phyloP scores from a whole-genome alignment of 92 coral and sea anemone species.

The Plumapathes pennacea region DNA sequence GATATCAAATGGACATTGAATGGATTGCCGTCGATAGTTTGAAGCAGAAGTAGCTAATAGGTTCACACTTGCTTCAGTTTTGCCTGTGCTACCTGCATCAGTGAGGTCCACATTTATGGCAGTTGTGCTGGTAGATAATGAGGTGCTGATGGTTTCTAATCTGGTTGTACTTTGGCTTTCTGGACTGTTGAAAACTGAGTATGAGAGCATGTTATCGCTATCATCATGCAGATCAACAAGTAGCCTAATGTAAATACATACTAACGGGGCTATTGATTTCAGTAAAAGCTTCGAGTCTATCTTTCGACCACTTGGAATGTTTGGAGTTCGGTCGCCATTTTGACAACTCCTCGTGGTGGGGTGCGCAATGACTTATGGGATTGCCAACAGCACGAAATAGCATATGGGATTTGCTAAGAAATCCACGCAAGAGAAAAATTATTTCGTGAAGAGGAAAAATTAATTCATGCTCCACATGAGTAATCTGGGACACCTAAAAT shows the following conservation, averaged over 20 bases:
- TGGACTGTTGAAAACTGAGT: slow-evolving; percentile 27
- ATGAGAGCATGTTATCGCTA: slow-evolving; percentile 14
- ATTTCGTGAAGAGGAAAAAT: too few species aligned
- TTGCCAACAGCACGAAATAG: too few species aligned
- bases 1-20: slow-evolving; percentile 16
- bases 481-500: too few species aligned
- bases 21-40: too few species aligned
- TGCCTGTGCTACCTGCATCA: not conserved
- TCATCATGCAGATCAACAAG: slow-evolving; percentile 30
- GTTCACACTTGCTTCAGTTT: not conserved
- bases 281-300: slow-evolving; percentile 40
- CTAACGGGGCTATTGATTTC: slow-evolving; percentile 50
- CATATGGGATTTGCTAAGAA: too few species aligned
- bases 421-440: too few species aligned
- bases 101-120: not conserved
- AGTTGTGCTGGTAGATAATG: too few species aligned
- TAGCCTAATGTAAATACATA: slow-evolving; percentile 42
- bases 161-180: slow-evolving; percentile 6
- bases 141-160: not conserved
- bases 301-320: slow-evolving; percentile 29
- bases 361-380: too few species aligned
- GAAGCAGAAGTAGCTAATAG: too few species aligned
- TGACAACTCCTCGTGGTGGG: too few species aligned
- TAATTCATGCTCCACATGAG: too few species aligned
- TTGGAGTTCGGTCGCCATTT: too few species aligned